Conservation (phyloP, 1,140 invertebrate species). For the Tachypleus tridentatus region DNA sequence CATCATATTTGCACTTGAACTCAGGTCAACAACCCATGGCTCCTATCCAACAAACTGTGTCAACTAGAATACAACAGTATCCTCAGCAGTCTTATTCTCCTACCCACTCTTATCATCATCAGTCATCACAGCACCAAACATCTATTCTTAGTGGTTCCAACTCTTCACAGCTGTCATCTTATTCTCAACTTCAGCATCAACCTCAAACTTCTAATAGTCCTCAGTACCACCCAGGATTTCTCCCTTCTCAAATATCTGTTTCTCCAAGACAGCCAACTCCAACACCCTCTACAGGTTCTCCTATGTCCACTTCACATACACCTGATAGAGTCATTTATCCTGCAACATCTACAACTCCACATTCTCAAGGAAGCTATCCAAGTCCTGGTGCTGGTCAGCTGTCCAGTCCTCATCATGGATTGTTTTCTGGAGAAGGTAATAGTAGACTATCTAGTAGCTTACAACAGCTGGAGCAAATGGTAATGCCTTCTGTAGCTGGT, state of each 20-base stretch:
- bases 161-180: conserved; percentile 15
- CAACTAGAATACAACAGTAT: conserved; percentile 9
- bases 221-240: conserved; percentile 16
- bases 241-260: conserved; percentile 18
- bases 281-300: conserved; percentile 27
- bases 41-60: conserved; percentile 14
- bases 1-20: conserved; percentile 9
- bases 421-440: conserved; percentile 33
- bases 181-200: conserved; percentile 7
- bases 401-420: conserved; percentile 23
- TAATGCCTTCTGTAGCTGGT: conserved; percentile 49
- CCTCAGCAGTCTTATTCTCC: conserved; percentile 13
- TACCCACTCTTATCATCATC: conserved; percentile 13
- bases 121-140: conserved; percentile 10
- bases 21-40: conserved; percentile 17
- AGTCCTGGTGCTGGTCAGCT: conserved; percentile 22
- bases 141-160: conserved; percentile 12
- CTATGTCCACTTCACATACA: conserved; percentile 23
- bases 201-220: conserved; percentile 15
- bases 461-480: conserved; percentile 87
- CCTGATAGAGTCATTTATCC: conserved; percentile 33
- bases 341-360: conserved; percentile 38
- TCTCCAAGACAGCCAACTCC: conserved; percentile 48
- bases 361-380: conserved; percentile 35
- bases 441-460: conserved; percentile 63